A percentile compares a stretch with the other conserved stretches of the same genome.
phyloP scores from a whole-genome alignment of 2,113 vertebrate species.

The Oxyura jamaicensis region DNA sequence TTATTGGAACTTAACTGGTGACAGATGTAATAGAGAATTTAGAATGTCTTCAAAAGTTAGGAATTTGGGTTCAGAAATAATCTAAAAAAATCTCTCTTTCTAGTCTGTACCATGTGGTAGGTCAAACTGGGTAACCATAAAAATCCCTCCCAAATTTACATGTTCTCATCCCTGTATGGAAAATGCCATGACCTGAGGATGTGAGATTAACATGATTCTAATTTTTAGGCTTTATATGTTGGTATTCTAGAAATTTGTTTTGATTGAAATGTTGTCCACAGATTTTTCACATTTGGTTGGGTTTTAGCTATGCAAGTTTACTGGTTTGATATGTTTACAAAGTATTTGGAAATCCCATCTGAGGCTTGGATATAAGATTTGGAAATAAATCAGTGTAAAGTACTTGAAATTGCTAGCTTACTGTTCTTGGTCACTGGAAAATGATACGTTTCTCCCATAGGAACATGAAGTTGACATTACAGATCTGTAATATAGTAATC shows the following conservation, averaged over 20 bases:
- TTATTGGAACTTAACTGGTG: slow-evolving; percentile 2
- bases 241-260: not conserved
- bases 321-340: not conserved
- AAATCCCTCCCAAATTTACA: not conserved
- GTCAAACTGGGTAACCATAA: not conserved
- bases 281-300: not conserved
- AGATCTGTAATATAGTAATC: not conserved
- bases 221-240: not conserved
- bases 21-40: not conserved
- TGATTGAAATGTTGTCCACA: not conserved
- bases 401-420: not conserved
- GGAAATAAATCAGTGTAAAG: not conserved
- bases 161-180: not conserved
- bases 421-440: not conserved
- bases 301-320: not conserved
- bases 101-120: not conserved
- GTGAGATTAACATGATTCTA: not conserved
- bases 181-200: not conserved
- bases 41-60: not conserved
- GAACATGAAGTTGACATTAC: not conserved
- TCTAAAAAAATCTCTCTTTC: not conserved
- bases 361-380: not conserved
- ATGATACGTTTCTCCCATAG: not conserved
- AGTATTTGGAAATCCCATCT: not conserved
- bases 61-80: slow-evolving; percentile 3